Percentiles rank a stretch among this genome's conserved stretches.
Conservation (phyloP, 2,113 vertebrate species). For the Elgaria multicarinata region DNA sequence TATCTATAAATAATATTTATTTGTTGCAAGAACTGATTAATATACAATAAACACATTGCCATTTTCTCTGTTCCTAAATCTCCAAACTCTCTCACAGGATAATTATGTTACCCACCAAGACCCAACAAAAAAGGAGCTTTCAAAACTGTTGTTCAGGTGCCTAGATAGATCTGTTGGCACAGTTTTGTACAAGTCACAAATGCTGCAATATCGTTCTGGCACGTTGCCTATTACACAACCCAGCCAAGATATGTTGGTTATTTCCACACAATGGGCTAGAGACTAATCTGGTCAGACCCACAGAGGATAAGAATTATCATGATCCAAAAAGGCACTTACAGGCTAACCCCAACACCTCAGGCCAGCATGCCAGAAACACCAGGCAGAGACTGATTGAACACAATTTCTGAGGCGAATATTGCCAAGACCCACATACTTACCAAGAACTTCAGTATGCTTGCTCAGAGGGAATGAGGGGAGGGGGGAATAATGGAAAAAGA, state of each 20-base stretch:
- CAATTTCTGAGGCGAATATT: constrained; percentile 73
- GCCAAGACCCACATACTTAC: constrained; percentile 77
- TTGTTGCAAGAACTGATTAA: constrained; percentile 65
- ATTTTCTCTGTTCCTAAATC: constrained; percentile 55
- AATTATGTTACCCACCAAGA: constrained; percentile 69
- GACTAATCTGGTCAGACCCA: constrained; percentile 71
- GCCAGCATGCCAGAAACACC: constrained; percentile 79
- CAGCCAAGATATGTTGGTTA: constrained; percentile 74
- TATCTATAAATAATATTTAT: constrained; percentile 45
- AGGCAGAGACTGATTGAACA: constrained; percentile 78
- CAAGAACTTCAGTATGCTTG: constrained; percentile 71
- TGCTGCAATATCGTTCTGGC: constrained; percentile 71
- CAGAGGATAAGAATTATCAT: constrained; percentile 75
- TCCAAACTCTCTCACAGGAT: constrained; percentile 73
- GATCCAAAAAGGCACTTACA: constrained; percentile 67
- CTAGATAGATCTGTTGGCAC: constrained; percentile 71
- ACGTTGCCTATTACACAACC: constrained; percentile 70
- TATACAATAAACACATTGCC: constrained; percentile 56
- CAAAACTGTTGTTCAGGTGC: constrained; percentile 64
- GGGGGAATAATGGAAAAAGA: constrained; percentile 74
- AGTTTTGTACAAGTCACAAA: constrained; percentile 63
- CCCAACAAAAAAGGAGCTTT: constrained; percentile 64
- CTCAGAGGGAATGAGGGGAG: constrained; percentile 61
- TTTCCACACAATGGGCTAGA: constrained; percentile 70
- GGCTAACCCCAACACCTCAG: constrained; percentile 76